Base-by-base conservation (phyloP, 2,113 vertebrate species). In the Oncorhynchus mykiss region DNA sequence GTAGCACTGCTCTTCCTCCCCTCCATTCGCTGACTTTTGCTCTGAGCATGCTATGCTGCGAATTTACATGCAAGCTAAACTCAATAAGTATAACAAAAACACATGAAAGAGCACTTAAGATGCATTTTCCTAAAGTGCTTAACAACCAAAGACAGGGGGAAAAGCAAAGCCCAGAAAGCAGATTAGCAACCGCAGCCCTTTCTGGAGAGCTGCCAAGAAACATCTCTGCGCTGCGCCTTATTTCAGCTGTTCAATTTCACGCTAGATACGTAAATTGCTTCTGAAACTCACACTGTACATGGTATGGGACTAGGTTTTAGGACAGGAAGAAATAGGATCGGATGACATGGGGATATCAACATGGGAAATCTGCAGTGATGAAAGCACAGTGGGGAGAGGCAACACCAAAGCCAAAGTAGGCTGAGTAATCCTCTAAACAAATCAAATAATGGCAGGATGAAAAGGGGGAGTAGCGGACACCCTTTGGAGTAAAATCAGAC, bases 191-290 rank as follows among this genome's bases (percentile, higher is more conserved):
- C 67, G 75, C 72, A 83, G 72, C 60, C 66, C 66, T 39, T 71
- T 3, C 27, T 74, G 84, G 82, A 85, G 16, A 18, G 7, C 73
- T 66, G 87, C 83, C 84, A 89, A 73, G 24, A 80, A 75, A 31
- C 74, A 34, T 84, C 68, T 6, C 80, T 76, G 76, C 25, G 2
- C 72, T 62, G 7, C 27, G 16, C 75, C 84, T 85, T 87, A 84
- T 82, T 85, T 75, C 80, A 86, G 88, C 85, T 84, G 82, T 86
- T 84, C 27, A 71, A 85, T 88, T 85, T 80, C 69, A 78, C 78
- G 81, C 76, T 80, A 82, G 85, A 89, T 86, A 85, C 83, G 82
- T 80, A 81, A 88, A 90, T 82, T 67, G 73, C 39, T 80, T 78
- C 66, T 87, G 78, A 88, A 75, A 79, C 81, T 85, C 77, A 78